Evolutionary conservation across 2,888 invertebrate species (phyloP).

Genomic region (Phaonia tiefii): DNA sequence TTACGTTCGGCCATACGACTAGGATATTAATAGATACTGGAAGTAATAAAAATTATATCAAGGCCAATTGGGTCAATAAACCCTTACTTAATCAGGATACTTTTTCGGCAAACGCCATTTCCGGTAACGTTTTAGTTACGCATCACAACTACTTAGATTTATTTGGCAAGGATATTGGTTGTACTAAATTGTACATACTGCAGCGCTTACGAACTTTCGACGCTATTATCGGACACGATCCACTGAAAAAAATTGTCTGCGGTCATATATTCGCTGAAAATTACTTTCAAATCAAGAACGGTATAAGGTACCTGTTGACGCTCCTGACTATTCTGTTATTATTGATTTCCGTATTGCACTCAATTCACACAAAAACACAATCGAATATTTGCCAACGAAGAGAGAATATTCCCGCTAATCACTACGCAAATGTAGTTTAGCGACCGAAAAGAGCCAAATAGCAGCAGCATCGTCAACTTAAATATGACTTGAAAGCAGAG

Average conservation of each 20-base stretch:
- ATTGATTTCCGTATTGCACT: no score
- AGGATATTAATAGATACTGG: conserved; percentile 41
- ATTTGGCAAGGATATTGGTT: no score
- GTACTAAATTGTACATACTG: background rate
- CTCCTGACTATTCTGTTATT: no score
- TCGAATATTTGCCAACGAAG: no score
- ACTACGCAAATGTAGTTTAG: no score
- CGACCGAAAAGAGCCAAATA: no score
- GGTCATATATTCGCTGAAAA: background rate
- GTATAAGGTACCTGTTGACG: background rate
- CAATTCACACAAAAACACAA: no score
- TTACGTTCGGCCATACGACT: background rate
- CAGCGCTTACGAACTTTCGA: background rate
- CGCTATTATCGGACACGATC: background rate
- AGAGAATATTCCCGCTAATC: no score
- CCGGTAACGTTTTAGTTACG: no score
- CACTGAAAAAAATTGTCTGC: background rate
- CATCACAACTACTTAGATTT: background rate
- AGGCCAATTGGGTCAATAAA: no score
- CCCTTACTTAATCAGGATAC: background rate
- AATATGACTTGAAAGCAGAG: no score
- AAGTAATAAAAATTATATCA: conserved; percentile 37
- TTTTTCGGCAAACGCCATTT: background rate
- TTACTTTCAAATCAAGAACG: background rate
- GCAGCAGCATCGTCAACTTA: no score